Conservation (phyloP, 2,113 vertebrate species). For the Hemichromis elongatus region DNA sequence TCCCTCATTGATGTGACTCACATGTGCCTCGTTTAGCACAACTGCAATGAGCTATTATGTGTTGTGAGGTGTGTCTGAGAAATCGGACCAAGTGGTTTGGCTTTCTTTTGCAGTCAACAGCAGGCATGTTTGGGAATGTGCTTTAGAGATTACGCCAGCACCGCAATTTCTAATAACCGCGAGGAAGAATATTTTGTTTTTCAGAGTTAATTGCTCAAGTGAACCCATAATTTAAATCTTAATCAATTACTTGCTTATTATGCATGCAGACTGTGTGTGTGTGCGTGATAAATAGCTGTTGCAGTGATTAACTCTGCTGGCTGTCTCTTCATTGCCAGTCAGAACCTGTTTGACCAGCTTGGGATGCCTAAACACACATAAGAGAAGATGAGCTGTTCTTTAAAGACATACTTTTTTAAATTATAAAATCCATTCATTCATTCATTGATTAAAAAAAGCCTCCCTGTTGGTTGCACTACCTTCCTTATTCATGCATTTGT, state of each 20-base stretch:
- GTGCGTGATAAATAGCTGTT: not conserved
- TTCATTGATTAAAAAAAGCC: not conserved
- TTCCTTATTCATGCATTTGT: not conserved
- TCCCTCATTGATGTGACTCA: not conserved
- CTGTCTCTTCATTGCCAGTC: slow-evolving; percentile 5
- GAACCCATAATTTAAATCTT: not conserved
- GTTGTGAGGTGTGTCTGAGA: slow-evolving; percentile 25
- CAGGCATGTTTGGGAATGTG: slow-evolving; percentile 69
- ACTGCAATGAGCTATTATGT: not conserved
- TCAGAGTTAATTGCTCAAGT: not conserved
- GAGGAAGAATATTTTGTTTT: not conserved
- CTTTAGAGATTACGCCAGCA: slow-evolving; percentile 5
- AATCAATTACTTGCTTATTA: not conserved
- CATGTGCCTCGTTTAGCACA: not conserved
- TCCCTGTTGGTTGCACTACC: not conserved
- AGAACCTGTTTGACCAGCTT: slow-evolving; percentile 50
- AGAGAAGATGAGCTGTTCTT: not conserved
- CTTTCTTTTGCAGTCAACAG: slow-evolving; percentile 52
- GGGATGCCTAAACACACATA: not conserved
- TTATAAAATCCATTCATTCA: not conserved
- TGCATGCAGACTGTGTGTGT: not conserved
- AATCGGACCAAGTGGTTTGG: not conserved
- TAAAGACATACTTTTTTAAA: not conserved
- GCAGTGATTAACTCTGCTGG: not conserved
- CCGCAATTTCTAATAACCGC: not conserved